Base-by-base conservation (phyloP, 2,888 invertebrate genomes). In the Sminthurinus aureus region DNA sequence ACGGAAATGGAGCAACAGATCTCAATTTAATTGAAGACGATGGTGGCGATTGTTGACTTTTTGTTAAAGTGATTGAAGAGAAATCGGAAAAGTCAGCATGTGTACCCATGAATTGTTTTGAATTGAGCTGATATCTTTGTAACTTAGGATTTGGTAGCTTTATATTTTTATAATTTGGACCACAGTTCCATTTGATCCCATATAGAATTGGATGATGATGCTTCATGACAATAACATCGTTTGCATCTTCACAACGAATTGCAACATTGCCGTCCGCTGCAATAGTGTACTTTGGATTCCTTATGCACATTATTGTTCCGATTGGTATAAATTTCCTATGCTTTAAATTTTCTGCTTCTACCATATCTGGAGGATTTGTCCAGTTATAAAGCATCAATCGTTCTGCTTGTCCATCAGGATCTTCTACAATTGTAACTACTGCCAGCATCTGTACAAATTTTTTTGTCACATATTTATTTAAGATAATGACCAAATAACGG, bases 201-300 rank as follows among this genome's bases (percentile, higher is more conserved):
- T 81, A 20, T 9, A 81, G 73, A n/a, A 81, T 22, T 11, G 81
- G 81, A 50, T 81, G 81, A 51, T 74, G 50, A 64, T 81, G 73
- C 52, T 75, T 52, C 13, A 81, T 22, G 22, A 81, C 13, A 8
- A 81, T 26, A 22, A 81, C 64, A 58, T 81, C 81, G n/a, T 26
- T 11, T 4, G 80, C 71, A n/a, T 80, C 71, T 15, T 80, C 71
- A 11, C 20, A 71, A 26, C 80, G 38, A 69, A 82, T 75, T 13
- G 75, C 20, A 20, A 38, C 18, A 13, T 82, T 13, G 0, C 67
- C 67, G 51, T 82, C 82, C 4, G 82, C 24, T 24, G 50, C 66
- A 6, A 67, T 20, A 26, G 50, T 38, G 50, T 82, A 82, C 20
- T 50, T 15, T 0, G 82, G 82, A 76, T 82, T 66, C n/a, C 82